A percentile compares a stretch with the other conserved stretches of the same genome.
These are phyloP conservation scores for Chamaea fasciata DNA, from an alignment of 2,113 vertebrate genomes.

Conservation along the genomic window DNA sequence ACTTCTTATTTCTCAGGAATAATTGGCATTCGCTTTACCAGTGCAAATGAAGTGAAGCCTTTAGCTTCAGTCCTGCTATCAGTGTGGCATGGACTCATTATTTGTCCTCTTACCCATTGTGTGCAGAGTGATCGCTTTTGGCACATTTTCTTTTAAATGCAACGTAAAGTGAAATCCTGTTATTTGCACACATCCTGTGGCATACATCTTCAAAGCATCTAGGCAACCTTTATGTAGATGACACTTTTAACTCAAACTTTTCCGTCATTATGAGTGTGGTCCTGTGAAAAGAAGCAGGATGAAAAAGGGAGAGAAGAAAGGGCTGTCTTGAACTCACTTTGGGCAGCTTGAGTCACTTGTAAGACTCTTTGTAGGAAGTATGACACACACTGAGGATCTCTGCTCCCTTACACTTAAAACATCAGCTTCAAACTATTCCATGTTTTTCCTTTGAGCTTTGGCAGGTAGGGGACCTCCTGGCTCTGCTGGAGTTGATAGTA, in stretches of 20 bases:
- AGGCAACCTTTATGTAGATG: conserved; percentile 19
- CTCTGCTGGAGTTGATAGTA: background rate
- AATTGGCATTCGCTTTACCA: background rate
- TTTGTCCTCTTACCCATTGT: background rate
- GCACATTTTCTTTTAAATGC: background rate
- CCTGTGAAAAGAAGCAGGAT: background rate
- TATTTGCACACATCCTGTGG: conserved; percentile 31
- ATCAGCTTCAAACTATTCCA: background rate
- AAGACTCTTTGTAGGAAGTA: background rate
- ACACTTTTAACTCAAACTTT: background rate
- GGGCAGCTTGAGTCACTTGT: background rate
- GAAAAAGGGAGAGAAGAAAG: background rate
- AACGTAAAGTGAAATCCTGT: background rate
- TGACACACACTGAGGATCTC: background rate
- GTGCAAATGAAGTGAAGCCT: background rate
- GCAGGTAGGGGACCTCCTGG: background rate
- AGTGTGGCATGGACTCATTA: background rate
- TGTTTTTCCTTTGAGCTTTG: background rate
- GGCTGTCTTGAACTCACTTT: background rate
- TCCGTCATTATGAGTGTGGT: background rate
- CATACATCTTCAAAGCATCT: background rate
- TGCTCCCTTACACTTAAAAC: background rate
- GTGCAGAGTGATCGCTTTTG: background rate
- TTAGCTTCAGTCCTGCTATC: background rate
- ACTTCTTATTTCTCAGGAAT: background rate